These are phyloP conservation scores for Callorhinus ursinus DNA, from an alignment of 2,113 vertebrate genomes.

Conservation along the genomic window DNA sequence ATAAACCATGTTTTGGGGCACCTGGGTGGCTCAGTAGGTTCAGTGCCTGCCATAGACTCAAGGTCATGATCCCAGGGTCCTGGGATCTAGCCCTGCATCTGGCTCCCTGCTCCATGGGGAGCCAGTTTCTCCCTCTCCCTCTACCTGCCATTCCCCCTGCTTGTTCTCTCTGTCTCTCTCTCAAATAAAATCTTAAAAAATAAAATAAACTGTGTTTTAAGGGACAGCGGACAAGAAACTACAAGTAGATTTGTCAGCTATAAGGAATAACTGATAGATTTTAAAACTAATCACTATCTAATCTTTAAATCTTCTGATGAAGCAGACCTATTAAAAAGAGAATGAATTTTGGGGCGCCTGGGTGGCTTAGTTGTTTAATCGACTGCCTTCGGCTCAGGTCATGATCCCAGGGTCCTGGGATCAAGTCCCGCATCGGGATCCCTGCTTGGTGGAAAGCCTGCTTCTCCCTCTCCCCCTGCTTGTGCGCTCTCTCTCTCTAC, in stretches of 20 bases:
- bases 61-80: background rate
- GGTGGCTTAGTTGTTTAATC: too few relatives aligned
- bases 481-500: too few relatives aligned
- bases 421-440: too few relatives aligned
- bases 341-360: background rate
- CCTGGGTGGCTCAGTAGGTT: background rate
- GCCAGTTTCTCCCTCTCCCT: background rate
- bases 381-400: too few relatives aligned
- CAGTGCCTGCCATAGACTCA: background rate
- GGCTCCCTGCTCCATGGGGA: background rate
- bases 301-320: slow-evolving; percentile 7
- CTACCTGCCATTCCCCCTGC: background rate
- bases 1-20: slow-evolving; percentile 30
- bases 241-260: background rate
- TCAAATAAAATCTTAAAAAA: background rate
- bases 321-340: background rate
- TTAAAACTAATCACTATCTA: background rate
- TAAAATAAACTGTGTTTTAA: slow-evolving; percentile 54
- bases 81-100: background rate
- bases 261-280: background rate
- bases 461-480: too few relatives aligned
- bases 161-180: background rate
- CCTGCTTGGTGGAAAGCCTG: too few relatives aligned
- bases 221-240: background rate
- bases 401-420: too few relatives aligned